Percentiles rank a stretch among this genome's conserved stretches.
Conservation (phyloP, 2,797 vertebrate genomes). For the Micromesistius poutassou region DNA sequence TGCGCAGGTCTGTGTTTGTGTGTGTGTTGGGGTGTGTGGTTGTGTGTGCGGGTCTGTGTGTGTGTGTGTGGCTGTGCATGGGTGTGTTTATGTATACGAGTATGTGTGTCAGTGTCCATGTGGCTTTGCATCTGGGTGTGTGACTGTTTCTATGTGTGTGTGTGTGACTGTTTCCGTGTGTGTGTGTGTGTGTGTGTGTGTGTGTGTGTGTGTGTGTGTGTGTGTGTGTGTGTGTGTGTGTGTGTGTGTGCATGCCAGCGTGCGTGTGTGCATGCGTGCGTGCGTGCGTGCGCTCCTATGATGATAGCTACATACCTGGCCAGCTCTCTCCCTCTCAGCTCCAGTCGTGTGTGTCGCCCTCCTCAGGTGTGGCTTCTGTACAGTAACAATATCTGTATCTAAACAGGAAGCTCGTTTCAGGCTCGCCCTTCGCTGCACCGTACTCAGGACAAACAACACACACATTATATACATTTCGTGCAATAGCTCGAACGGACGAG, state of each 20-base stretch:
- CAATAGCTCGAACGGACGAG: not conserved
- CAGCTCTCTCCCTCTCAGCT: conserved; percentile 63
- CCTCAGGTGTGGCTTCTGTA: not conserved
- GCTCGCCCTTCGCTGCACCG: not conserved
- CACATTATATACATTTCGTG: not conserved
- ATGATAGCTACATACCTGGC: conserved; percentile 13
- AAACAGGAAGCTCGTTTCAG: not conserved
- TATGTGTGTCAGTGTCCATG: too few relatives aligned
- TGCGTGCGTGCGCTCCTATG: not conserved
- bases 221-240: too few relatives aligned
- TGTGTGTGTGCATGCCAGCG: too few relatives aligned
- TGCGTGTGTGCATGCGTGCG: too few relatives aligned
- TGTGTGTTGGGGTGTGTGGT: not conserved
- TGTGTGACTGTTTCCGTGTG: not conserved
- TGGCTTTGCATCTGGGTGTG: too few relatives aligned
- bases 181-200: not conserved
- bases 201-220: too few relatives aligned
- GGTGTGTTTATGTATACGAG: not conserved
- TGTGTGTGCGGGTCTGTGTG: too few relatives aligned
- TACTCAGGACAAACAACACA: not conserved
- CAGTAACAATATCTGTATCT: not conserved
- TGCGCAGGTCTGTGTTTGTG: not conserved
- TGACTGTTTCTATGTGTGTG: too few relatives aligned
- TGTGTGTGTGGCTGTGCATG: too few relatives aligned
- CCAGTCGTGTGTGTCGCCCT: not conserved